Evolutionary conservation across 2,797 vertebrate species (phyloP).

Genomic region (Poecilia wingei): DNA sequence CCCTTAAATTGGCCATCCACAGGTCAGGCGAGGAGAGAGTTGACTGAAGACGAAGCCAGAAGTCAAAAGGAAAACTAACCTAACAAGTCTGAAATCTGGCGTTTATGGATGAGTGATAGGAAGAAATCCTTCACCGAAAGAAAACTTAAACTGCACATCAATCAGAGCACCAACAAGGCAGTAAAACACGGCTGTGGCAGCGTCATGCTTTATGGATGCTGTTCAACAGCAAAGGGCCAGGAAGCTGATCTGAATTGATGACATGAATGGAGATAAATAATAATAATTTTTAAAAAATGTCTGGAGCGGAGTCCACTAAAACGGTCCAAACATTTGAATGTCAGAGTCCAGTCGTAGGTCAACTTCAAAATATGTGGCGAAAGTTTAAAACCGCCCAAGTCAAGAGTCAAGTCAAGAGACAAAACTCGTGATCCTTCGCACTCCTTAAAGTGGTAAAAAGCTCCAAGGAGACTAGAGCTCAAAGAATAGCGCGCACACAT

Average conservation of each 20-base stretch:
- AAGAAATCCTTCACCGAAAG: not conserved
- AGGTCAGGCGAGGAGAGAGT: not conserved
- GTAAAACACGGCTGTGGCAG: not conserved
- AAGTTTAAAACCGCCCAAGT: not conserved
- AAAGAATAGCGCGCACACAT: conserved; percentile 43
- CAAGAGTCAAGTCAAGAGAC: not conserved
- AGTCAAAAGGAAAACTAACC: not conserved
- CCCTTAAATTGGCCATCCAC: not conserved
- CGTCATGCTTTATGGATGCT: not conserved
- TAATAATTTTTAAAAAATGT: too few relatives aligned
- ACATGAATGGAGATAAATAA: not conserved
- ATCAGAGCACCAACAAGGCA: not conserved
- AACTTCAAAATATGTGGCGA: not conserved
- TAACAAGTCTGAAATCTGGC: not conserved
- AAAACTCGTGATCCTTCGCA: not conserved
- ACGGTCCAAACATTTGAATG: not conserved
- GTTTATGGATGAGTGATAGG: not conserved
- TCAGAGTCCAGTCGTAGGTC: not conserved
- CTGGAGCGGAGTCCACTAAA: too few relatives aligned
- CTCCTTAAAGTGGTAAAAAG: not conserved
- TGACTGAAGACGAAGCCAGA: not conserved
- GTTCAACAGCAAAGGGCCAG: not conserved
- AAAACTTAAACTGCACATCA: not conserved
- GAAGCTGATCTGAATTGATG: not conserved
- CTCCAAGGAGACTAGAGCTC: conserved; percentile 20